Conservation (phyloP, 2,113 vertebrate genomes). For the Zingel zingel region DNA sequence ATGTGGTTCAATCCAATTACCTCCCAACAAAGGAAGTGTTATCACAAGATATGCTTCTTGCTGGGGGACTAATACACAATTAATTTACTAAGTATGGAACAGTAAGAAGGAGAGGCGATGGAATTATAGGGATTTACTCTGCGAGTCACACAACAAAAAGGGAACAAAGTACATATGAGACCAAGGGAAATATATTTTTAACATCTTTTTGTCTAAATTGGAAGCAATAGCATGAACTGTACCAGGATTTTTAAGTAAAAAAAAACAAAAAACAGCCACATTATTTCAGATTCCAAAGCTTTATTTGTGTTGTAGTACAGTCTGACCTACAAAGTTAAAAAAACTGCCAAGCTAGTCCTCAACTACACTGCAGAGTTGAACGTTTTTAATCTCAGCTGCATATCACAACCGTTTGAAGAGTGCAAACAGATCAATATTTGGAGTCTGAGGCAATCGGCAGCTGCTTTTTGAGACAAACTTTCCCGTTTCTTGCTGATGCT, state of each 20-base stretch:
- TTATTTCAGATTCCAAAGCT: not conserved
- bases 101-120: conserved; percentile 20
- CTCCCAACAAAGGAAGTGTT: conserved; percentile 65
- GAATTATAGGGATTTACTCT: conserved; percentile 52
- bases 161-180: conserved; percentile 11
- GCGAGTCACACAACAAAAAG: conserved; percentile 40
- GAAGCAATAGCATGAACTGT: not conserved
- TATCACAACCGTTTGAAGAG: not conserved
- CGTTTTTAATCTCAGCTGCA: conserved; percentile 21
- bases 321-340: not conserved
- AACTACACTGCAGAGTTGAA: conserved; percentile 1
- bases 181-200: not conserved
- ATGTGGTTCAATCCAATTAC: conserved; percentile 70
- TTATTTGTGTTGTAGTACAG: not conserved
- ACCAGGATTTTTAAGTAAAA: too few species aligned
- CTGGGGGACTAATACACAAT: conserved; percentile 56
- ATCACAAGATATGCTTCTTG: conserved; percentile 57
- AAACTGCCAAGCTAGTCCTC: not conserved
- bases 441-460: conserved; percentile 23
- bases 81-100: conserved; percentile 37
- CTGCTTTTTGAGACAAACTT: conserved; percentile 12
- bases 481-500: conserved; percentile 15
- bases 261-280: not conserved
- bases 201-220: conserved; percentile 2
- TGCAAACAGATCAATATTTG: conserved; percentile 55